Base-by-base conservation (phyloP, 2,113 vertebrate species). In the Calonectris borealis region DNA sequence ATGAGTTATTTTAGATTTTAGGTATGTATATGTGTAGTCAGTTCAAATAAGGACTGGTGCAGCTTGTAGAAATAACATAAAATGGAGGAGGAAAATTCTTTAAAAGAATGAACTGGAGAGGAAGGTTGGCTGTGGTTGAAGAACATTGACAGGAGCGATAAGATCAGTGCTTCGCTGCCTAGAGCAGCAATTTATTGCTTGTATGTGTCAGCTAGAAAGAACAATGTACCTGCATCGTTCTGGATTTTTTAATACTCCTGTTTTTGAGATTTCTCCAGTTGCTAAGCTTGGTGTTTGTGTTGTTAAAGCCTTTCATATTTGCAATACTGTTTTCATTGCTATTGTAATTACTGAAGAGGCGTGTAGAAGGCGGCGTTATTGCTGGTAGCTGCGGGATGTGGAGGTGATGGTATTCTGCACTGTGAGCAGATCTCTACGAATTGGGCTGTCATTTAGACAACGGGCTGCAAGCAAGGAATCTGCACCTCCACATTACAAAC, bases 1-100 rank as follows among this genome's bases (percentile, higher is more conserved):
- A 1, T 1, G 9, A 62, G 2, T 44, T 86, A 6, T 29, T 86
- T 40, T 34, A 34, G 54, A 34, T 83, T 72, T 52, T 48, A 38
- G 15, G 17, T 29, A 15, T 31, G 19, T 31, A 49, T 60, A 2
- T 2, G 0, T 60, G 15, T 2, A 0, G 12, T 75, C 64, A 26
- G 49, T 49, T 77, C 55, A 24, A 27, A 13, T 48, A 29, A 76
- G 68, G 55, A 2, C 34, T 61, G 46, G 51, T 49, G 40, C 32
- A 48, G 68, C 46, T 61, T 46, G 21, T 42, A 46, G 55, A 14
- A 75, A 16, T 32, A 71, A 13, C 27, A 2, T 13, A 2, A 58
- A 86, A 25, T 10, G 15, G 13, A 62, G 49, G 34, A 54, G n/a
- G 4, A 14, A 36, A 14, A 27, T 16, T 27, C 40, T 48, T 87